Conservation (phyloP, 2,888 invertebrate species). For the Axea sp. region DNA sequence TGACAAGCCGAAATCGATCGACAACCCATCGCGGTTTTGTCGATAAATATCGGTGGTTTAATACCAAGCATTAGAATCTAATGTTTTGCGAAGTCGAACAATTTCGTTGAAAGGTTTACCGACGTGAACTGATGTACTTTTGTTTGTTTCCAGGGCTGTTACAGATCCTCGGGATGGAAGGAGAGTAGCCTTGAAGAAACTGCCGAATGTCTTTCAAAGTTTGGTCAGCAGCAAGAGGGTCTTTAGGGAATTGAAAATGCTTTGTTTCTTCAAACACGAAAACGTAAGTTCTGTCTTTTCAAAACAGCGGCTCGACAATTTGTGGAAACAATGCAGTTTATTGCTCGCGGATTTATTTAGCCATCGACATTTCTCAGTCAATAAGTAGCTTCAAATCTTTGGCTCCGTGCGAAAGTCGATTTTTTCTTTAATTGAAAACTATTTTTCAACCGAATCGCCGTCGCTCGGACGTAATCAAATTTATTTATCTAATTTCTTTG, state of each 20-base stretch:
- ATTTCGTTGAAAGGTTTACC: slow-evolving; percentile 43
- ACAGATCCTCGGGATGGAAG: slow-evolving; percentile 99
- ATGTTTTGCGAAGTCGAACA: slow-evolving; percentile 30
- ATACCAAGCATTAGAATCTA: slow-evolving; percentile 17
- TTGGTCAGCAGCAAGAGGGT: slow-evolving; percentile 99
- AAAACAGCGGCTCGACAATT: slow-evolving; percentile 7
- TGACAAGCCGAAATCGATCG: no score
- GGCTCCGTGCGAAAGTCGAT: not conserved
- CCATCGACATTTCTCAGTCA: not conserved
- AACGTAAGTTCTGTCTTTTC: slow-evolving; percentile 86
- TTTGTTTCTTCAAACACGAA: slow-evolving; percentile 99
- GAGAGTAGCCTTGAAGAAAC: slow-evolving; percentile 98
- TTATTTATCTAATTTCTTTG: no score
- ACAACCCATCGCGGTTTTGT: no score
- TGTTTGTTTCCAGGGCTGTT: slow-evolving; percentile 92
- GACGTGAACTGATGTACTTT: slow-evolving; percentile 59
- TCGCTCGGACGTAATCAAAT: no score
- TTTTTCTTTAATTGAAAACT: no score
- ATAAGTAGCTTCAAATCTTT: not conserved
- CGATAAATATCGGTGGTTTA: no score
- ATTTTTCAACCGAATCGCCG: no score
- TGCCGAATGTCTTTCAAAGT: slow-evolving; percentile 99
- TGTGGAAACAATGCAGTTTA: slow-evolving; percentile 6
- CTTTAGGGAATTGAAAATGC: slow-evolving; percentile 99
- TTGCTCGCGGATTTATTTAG: slow-evolving; percentile 14